These are phyloP conservation scores for Percina caprodes DNA, from an alignment of 2,113 vertebrate genomes.

Conservation along the genomic window DNA sequence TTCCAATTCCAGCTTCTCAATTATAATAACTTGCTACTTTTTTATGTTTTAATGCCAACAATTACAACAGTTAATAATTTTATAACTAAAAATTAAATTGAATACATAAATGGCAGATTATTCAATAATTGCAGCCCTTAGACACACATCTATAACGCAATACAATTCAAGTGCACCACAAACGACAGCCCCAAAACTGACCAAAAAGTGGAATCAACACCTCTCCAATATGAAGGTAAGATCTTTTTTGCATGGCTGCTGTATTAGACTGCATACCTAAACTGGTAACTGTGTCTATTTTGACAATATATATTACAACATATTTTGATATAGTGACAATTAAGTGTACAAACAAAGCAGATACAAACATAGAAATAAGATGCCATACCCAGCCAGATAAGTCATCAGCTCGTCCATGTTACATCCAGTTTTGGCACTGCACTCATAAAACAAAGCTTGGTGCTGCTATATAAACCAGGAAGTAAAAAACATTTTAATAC, in stretches of 20 bases:
- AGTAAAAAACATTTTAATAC: background rate
- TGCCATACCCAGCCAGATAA: conserved; percentile 83
- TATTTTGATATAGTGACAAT: background rate
- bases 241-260: background rate
- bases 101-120: background rate
- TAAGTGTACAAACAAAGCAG: conserved; percentile 7
- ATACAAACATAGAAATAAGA: conserved; percentile 1
- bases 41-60: background rate
- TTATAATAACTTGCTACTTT: background rate
- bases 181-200: background rate
- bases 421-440: conserved; percentile 84
- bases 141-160: background rate
- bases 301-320: too few relatives aligned
- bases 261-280: background rate
- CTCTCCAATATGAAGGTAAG: background rate
- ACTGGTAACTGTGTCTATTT: background rate
- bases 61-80: too few relatives aligned
- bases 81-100: background rate
- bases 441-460: conserved; percentile 88
- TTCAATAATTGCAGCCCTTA: background rate
- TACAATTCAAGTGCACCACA: background rate
- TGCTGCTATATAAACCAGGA: conserved; percentile 80
- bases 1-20: background rate
- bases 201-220: background rate
- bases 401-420: conserved; percentile 85